Evolutionary conservation across 2,888 invertebrate species (phyloP).

Genomic region (Sceliomorpha sp.): DNA sequence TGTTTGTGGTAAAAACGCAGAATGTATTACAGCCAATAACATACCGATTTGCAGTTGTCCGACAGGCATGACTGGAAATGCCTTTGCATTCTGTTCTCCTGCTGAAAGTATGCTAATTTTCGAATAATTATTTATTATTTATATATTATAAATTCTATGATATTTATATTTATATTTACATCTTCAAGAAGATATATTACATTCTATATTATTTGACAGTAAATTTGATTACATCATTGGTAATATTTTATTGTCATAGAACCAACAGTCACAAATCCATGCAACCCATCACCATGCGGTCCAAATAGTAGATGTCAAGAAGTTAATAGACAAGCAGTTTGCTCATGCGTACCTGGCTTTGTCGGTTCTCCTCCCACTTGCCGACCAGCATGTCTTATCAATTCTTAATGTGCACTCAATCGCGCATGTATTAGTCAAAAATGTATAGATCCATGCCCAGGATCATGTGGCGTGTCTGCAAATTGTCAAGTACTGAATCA

Average conservation of each 20-base stretch:
- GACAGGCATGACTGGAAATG: conserved; percentile 84
- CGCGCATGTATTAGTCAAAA: conserved; percentile 79
- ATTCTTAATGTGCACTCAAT: conserved; percentile 81
- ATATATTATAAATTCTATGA: too few species aligned
- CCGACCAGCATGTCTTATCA: conserved; percentile 78
- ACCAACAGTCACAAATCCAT: conserved; percentile 74
- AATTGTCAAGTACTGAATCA: conserved; percentile 81
- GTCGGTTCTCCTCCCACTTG: conserved; percentile 79
- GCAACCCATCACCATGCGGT: conserved; percentile 81
- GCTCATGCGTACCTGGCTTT: conserved; percentile 79
- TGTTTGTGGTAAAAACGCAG: conserved; percentile 72
- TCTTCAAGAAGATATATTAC: too few species aligned
- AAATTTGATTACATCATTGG: too few species aligned
- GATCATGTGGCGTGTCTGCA: conserved; percentile 81
- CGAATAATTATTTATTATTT: too few species aligned
- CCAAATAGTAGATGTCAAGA: conserved; percentile 82
- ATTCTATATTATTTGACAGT: too few species aligned
- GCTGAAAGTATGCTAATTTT: conserved; percentile 27
- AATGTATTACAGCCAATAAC: conserved; percentile 83
- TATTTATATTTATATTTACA: too few species aligned
- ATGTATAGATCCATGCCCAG: conserved; percentile 80
- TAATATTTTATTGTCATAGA: conserved; percentile 29
- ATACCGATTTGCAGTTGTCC: conserved; percentile 83
- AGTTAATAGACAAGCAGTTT: conserved; percentile 81
- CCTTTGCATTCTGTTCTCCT: conserved; percentile 75